A percentile compares a stretch with the other conserved stretches of the same genome.
These are phyloP conservation scores for Hucho hucho DNA, from an alignment of 2,113 vertebrate genomes.

Conservation along the genomic window DNA sequence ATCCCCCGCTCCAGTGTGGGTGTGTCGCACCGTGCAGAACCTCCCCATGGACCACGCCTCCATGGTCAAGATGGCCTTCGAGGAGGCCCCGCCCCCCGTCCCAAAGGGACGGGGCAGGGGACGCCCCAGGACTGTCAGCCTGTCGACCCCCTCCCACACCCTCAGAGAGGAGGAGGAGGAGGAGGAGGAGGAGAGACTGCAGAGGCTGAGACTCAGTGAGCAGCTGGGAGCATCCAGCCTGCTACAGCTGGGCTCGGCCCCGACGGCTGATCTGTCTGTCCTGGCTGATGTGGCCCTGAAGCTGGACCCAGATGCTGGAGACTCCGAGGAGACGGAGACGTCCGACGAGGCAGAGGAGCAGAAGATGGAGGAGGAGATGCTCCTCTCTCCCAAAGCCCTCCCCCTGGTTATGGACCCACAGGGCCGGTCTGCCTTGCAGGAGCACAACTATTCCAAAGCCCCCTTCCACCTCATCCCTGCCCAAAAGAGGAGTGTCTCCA, in stretches of 20 bases:
- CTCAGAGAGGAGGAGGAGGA: conserved; percentile 70
- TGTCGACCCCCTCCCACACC: conserved; percentile 55
- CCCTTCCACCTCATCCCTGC: conserved; percentile 46
- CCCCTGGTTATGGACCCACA: conserved; percentile 53
- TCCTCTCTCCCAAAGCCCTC: conserved; percentile 46
- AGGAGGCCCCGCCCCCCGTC: conserved; percentile 31
- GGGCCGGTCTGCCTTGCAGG: conserved; percentile 74
- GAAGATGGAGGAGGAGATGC: conserved; percentile 64
- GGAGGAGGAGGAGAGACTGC: conserved; percentile 59
- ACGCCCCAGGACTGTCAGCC: conserved; percentile 59
- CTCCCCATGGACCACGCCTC: conserved; percentile 87
- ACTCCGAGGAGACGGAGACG: conserved; percentile 81
- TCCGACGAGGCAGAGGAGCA: conserved; percentile 82
- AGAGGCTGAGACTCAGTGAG: conserved; percentile 68
- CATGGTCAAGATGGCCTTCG: conserved; percentile 79
- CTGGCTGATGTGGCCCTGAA: conserved; percentile 82
- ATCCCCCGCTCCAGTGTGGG: conserved; percentile 55
- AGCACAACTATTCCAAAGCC: conserved; percentile 86
- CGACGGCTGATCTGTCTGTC: conserved; percentile 76
- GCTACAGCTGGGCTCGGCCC: conserved; percentile 71
- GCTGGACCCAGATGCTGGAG: conserved; percentile 77
- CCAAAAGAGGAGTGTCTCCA: conserved; percentile 53
- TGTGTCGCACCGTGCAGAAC: conserved; percentile 86
- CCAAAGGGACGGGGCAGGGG: conserved; percentile 67
- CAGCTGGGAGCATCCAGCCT: conserved; percentile 74